phyloP scores from a whole-genome alignment of 2,888 invertebrate genomes.

The Myopa testacea region DNA sequence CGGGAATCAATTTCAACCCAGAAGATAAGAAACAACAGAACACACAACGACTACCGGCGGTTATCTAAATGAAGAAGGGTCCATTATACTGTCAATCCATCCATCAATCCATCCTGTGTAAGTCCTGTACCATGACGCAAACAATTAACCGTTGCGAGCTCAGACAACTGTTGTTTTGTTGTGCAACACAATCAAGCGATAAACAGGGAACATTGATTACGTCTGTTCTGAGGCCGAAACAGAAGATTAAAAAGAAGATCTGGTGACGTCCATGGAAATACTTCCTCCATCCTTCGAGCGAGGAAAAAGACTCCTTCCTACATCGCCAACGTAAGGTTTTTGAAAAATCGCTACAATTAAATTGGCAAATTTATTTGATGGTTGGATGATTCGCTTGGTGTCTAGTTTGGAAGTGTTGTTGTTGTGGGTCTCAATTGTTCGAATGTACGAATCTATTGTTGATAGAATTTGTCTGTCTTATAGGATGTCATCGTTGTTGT shows the following conservation, averaged over 20 bases:
- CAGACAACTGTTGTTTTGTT: slow-evolving; percentile 7
- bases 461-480: background rate
- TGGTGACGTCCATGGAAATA: too few species aligned
- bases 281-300: too few species aligned
- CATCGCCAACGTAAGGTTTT: slow-evolving; percentile 8
- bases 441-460: too few species aligned
- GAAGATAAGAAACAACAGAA: background rate
- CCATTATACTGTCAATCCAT: too few species aligned
- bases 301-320: too few species aligned
- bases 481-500: background rate
- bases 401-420: background rate
- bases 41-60: background rate
- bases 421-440: background rate
- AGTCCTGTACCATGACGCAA: too few species aligned
- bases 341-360: slow-evolving; percentile 63
- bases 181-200: slow-evolving; percentile 22
- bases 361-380: slow-evolving; percentile 63
- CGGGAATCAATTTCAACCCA: background rate
- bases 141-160: too few species aligned
- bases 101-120: too few species aligned
- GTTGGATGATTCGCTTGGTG: slow-evolving; percentile 37
- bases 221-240: too few species aligned
- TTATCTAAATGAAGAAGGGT: too few species aligned
- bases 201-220: slow-evolving; percentile 28
- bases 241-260: too few species aligned